Evolutionary conservation across 2,888 invertebrate genomes (phyloP), one percentile per base, ranked within the genome.

Genomic region (Listrodromus nycthemerus): DNA sequence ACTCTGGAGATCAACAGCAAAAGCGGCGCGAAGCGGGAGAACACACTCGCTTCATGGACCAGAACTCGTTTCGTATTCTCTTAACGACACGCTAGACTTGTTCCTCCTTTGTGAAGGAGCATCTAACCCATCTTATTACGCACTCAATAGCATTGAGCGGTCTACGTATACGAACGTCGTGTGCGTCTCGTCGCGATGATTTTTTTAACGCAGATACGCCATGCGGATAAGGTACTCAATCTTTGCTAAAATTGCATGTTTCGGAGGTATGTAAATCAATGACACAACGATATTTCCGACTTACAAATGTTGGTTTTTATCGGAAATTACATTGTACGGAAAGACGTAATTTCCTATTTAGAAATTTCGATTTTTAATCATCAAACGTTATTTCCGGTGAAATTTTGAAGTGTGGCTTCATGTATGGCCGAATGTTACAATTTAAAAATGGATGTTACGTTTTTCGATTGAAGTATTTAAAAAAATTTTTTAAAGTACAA

Each of bases 61-160:
- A 80, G 78, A 75, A 80, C 84, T 88, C 84, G 84, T 88, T 88
- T 83, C 80, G 88, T 80, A 88, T 85, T 87, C 85, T 81, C 50
- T 83, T 58, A 61, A 50, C 52, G 67, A 41, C 65, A 45, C 24
- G 37, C 61, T 52, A 80, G 52, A 71, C 79, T 63, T 73, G 63
- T 37, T 70, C 52, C 73, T 73, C 73, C 77, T 77, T 80, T 65
- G 45, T 65, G 77, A 80, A 83, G 52, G 67, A 63, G 77, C 55
- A 65, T 80, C 63, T 58, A 73, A 73, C 67, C 73, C 69, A 48
- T 69, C 55, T 73, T 48, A 83, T 80, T 83, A 83, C 77, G 67
- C 80, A 69, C 74, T 80, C 73, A 83, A 77, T 80, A 55, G 73
- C 61, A 73, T 83, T 80, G 67, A 77, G 63, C 52, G 76, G 52